Evolutionary conservation across 2,888 invertebrate species (phyloP).

Genomic region (Caenorhabditis doughertyi): DNA sequence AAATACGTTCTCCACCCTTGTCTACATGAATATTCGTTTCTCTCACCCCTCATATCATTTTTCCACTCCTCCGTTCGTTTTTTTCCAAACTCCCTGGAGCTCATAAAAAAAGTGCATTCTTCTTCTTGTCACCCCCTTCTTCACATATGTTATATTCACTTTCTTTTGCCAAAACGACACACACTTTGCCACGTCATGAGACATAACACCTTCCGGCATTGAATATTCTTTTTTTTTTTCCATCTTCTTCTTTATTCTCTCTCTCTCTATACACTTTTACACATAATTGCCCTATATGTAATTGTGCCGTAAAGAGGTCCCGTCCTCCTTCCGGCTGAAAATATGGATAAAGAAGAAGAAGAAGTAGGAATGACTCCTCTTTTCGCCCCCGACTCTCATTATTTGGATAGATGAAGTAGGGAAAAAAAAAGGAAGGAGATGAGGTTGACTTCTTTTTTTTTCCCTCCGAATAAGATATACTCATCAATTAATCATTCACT

Average conservation of each 20-base stretch:
- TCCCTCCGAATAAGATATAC: constrained; percentile 35
- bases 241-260: constrained; percentile 5
- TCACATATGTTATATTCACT: constrained; percentile 20
- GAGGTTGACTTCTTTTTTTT: constrained; percentile 11
- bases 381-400: constrained; percentile 27
- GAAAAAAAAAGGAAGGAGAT: constrained; percentile 8
- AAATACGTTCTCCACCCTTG: constrained; percentile 10
- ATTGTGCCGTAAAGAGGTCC: constrained; percentile 35
- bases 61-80: constrained; percentile 2
- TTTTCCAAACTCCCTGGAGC: constrained; percentile 37
- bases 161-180: background rate
- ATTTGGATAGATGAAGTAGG: constrained; percentile 32
- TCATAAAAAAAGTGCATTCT: constrained; percentile 28
- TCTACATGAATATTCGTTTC: constrained; percentile 28
- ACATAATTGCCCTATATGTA: constrained; percentile 50
- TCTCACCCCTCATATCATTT: constrained; percentile 1
- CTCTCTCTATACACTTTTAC: background rate
- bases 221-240: constrained; percentile 1
- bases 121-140: constrained; percentile 1
- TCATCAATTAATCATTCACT: constrained; percentile 57
- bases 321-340: background rate
- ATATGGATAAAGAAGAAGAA: too few species aligned
- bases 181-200: constrained; percentile 20
- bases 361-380: background rate
- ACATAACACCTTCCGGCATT: constrained; percentile 37